Conservation (phyloP, 2,113 vertebrate genomes). For the Brachionichthys hirsutus region DNA sequence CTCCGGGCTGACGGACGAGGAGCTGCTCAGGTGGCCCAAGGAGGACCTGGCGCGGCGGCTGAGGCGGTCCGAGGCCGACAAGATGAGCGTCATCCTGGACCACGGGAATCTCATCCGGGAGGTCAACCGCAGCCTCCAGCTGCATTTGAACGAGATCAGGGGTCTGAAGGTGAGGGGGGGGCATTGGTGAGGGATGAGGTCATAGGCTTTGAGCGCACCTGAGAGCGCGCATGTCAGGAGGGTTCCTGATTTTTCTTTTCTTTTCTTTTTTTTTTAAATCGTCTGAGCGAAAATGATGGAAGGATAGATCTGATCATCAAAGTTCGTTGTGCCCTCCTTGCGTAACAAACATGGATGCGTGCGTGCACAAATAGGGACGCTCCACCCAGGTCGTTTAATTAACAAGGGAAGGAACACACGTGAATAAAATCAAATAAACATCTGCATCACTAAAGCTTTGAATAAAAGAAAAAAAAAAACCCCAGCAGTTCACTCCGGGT, state of each 20-base stretch:
- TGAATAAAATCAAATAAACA: neutral
- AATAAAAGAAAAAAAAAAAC: neutral
- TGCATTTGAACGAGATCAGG: slow-evolving; percentile 96
- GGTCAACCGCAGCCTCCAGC: slow-evolving; percentile 96
- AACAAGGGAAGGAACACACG: neutral
- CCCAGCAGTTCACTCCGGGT: too few species aligned
- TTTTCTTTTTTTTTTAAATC: too few species aligned
- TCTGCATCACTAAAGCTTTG: too few species aligned
- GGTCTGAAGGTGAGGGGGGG: slow-evolving; percentile 90
- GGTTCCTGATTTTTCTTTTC: too few species aligned
- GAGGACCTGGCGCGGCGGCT: slow-evolving; percentile 93
- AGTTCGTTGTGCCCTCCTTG: slow-evolving; percentile 28
- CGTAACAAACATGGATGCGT: neutral
- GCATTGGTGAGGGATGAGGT: slow-evolving; percentile 63
- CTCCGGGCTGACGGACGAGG: slow-evolving; percentile 90
- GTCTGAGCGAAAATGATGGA: slow-evolving; percentile 7
- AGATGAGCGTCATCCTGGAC: slow-evolving; percentile 98
- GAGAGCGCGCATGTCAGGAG: slow-evolving; percentile 51
- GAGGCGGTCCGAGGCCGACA: slow-evolving; percentile 91
- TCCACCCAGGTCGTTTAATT: neutral
- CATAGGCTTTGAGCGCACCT: slow-evolving; percentile 72
- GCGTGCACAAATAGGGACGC: neutral
- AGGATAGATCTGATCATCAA: slow-evolving; percentile 23
- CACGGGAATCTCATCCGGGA: slow-evolving; percentile 98
- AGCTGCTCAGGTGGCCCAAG: slow-evolving; percentile 93